Base-by-base conservation (phyloP, 2,113 vertebrate genomes). In the Marcusenius ussheri region DNA sequence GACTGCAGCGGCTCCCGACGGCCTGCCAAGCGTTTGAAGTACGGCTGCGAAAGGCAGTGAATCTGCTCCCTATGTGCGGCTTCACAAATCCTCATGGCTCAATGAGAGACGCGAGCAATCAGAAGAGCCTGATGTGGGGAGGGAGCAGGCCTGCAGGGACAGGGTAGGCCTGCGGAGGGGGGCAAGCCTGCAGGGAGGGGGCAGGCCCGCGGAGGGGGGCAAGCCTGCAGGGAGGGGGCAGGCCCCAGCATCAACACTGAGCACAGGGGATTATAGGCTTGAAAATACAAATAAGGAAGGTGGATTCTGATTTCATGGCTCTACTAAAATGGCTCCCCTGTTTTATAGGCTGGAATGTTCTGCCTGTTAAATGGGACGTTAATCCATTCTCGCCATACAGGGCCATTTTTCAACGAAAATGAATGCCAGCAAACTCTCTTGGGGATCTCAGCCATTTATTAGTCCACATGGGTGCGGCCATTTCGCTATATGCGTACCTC, bases 1-100 rank as follows among this genome's bases (percentile, higher is more conserved):
- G 89, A 91, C 91, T 91, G 51, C 77, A 39, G 1, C 88, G 89
- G 91, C 46, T 53, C 91, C 92, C 85, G 89, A 88, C 80, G 88
- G 90, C 21, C 90, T 92, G 92, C 90, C 89, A 92, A 89, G 87
- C 39, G 90, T 93, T 93, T 94, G 93, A 94, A 92, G 91, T 87
- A 46, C 50, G 84, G 92, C 91, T 90, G 92, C 89, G 21, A 91
- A 91, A 95, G 62, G 89, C 91, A 86, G 42, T 91, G 88, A 92
- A 90, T 91, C 91, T 47, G 90, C 87, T 92, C 88, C 91, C 88
- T 83, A 90, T 89, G 91, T 90, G 92, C 83, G 90, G 56, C 53
- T 91, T 88, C 87, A 91, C 85, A 92, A 90, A 90, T 85, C 91
- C 91, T 92, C 91, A 91, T 92, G 90, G 91, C 91, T 91, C 88